Evolutionary conservation across 2,113 vertebrate species (phyloP).

Genomic region (Ifrita kowaldi): DNA sequence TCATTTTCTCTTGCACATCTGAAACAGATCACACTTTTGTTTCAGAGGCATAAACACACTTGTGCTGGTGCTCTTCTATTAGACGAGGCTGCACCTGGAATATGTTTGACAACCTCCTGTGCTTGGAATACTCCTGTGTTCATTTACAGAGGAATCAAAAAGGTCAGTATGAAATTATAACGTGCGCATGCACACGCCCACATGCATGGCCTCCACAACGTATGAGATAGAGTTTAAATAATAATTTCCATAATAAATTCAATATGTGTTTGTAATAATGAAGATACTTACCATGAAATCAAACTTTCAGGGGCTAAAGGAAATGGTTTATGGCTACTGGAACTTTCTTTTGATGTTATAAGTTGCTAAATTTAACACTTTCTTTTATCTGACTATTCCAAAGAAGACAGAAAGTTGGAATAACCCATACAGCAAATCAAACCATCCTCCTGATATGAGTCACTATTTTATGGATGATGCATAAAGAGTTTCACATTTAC

Average conservation of each 20-base stretch:
- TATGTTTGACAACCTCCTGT: slow-evolving; percentile 31
- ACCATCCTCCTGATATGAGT: neutral
- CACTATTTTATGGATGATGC: slow-evolving; percentile 7
- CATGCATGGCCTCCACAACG: neutral
- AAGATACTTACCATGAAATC: neutral
- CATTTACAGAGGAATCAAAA: slow-evolving; percentile 9
- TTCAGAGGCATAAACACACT: slow-evolving; percentile 54
- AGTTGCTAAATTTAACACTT: neutral
- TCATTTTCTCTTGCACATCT: slow-evolving; percentile 50
- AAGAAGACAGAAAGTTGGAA: neutral
- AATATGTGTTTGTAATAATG: neutral
- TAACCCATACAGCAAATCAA: neutral
- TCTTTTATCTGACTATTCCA: neutral
- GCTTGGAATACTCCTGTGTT: neutral
- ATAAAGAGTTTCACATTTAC: slow-evolving; percentile 4
- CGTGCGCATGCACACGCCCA: neutral
- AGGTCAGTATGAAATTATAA: neutral
- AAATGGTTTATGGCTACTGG: neutral
- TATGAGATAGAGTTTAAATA: neutral
- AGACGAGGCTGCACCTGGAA: slow-evolving; percentile 35
- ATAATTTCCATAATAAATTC: neutral
- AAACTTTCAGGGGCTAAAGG: neutral
- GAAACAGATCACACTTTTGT: slow-evolving; percentile 51
- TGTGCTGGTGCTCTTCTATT: neutral
- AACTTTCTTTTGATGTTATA: neutral